Evolutionary conservation across 2,888 invertebrate genomes (phyloP), one percentile per base, ranked within the genome.

Genomic region (Cyclophora albipunctata): DNA sequence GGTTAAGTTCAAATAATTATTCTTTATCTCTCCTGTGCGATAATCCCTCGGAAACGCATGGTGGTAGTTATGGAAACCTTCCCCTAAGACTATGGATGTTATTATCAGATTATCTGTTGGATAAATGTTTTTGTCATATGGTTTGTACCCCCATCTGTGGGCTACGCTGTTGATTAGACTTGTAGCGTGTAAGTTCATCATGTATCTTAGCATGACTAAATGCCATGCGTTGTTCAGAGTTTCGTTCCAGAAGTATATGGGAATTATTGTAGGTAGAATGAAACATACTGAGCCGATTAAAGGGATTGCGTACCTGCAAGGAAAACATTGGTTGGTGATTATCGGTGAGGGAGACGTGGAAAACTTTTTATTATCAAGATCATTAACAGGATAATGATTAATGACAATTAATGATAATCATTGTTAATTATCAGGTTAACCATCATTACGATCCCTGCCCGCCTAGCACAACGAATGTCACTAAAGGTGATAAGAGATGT

Each of bases 81-180:
- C 76, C 0, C 77, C 78, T 2, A 67, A 55, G 0, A 66, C 54
- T 0, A 65, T 3, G 0, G 70, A 5, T 0, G 63, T 58, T 0
- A 70, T 54, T 0, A 57, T 2, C 0, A 66, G 34, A 33, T 62
- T 72, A 34, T 75, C 70, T 0, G 54, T 45, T 0, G 78, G 66
- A 2, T 46, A 37, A 0, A 75, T 68, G 4, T 45, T 55, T 57
- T 64, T 72, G 49, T 92, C 85, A 54, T 86, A 87, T 0, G 86
- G 84, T 43, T 67, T 78, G 48, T 70, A 69, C 4, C 86, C 88
- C 75, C 78, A 84, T 6, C 78, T 58, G 67, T 93, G 92, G 4
- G 92, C 91, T 2, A 89, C 84, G 58, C 91, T 91, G 79, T 93
- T 93, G n/a, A 92, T 91, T 5, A 90, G 69, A 90, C 92, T 92